Evolutionary conservation across 2,113 vertebrate genomes (phyloP), one percentile per base, ranked within the genome.

Genomic region (Halcyon senegalensis): DNA sequence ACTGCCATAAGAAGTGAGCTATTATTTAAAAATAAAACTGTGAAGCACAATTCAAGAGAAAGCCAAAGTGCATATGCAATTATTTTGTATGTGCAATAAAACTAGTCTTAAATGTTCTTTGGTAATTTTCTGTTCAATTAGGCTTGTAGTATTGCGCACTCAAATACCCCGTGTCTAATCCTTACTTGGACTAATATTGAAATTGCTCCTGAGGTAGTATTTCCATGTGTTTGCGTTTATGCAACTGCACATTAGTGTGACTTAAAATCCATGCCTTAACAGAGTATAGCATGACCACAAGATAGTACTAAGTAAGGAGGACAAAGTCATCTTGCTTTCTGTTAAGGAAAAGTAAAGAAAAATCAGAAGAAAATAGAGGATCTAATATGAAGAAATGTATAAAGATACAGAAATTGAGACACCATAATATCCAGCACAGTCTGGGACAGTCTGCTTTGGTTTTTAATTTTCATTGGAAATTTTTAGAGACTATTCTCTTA

Each of bases 91-190:
- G 24, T 88, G 82, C 20, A 63, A 51, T 41, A 73, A n/a, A 80
- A 83, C 53, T 44, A 84, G 58, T 77, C 87, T 94, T 90, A 89
- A 93, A 93, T 41, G 53, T 94, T 91, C 59, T 48, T 43, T 84
- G 85, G 62, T 46, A 94, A 89, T 93, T 67, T 39, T 68, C 51
- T 90, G 84, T 87, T 96, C 85, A 95, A 92, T 94, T 91, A 91
- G 14, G 53, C 79, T 94, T 84, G 72, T 55, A 83, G 50, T 28
- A 46, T 46, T 70, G 50, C 81, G 67, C 21, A 80, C 27, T 6
- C 41, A 94, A 87, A 93, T 95, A 73, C n/a, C 19, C 50, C 63
- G n/a, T 74, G 67, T 81, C 76, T 94, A 95, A 95, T 87, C 35
- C n/a, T 91, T 59, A 76, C 46, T 93, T 73, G 24, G 35, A 79